Conservation (phyloP, 2,113 vertebrate species). For the Struthidea cinerea region DNA sequence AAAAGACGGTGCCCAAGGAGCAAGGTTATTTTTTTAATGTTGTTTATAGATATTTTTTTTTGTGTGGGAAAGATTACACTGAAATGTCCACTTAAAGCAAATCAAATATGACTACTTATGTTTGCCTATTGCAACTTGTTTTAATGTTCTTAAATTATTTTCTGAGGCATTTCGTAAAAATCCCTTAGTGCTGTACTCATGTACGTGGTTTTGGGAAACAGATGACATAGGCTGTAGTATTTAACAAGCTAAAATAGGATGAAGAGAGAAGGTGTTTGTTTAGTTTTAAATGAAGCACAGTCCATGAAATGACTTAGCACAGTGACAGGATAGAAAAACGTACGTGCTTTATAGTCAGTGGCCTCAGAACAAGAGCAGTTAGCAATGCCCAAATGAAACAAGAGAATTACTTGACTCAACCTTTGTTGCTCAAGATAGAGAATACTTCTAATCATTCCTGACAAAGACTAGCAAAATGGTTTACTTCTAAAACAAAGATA, state of each 20-base stretch:
- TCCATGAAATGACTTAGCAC: not conserved
- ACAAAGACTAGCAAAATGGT: not conserved
- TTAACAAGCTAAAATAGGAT: constrained; percentile 21
- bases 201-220: constrained; percentile 2
- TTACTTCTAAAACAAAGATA: not conserved
- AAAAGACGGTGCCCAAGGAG: not conserved
- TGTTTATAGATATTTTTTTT: not conserved
- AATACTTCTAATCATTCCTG: not conserved
- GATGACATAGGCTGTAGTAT: not conserved
- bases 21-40: not conserved
- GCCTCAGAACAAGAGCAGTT: not conserved
- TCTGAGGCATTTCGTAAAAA: not conserved
- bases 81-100: constrained; percentile 15
- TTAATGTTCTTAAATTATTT: constrained; percentile 29
- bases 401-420: not conserved
- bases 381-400: not conserved
- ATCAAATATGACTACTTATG: not conserved
- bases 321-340: not conserved
- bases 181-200: not conserved
- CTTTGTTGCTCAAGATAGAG: not conserved
- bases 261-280: constrained; percentile 57
- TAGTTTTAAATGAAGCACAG: constrained; percentile 30
- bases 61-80: not conserved
- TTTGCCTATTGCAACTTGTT: constrained; percentile 9
- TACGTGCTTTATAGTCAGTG: not conserved